Evolutionary conservation across 2,888 invertebrate species (phyloP), one percentile per base, ranked within the genome.

Genomic region (Ophion ellenae): DNA sequence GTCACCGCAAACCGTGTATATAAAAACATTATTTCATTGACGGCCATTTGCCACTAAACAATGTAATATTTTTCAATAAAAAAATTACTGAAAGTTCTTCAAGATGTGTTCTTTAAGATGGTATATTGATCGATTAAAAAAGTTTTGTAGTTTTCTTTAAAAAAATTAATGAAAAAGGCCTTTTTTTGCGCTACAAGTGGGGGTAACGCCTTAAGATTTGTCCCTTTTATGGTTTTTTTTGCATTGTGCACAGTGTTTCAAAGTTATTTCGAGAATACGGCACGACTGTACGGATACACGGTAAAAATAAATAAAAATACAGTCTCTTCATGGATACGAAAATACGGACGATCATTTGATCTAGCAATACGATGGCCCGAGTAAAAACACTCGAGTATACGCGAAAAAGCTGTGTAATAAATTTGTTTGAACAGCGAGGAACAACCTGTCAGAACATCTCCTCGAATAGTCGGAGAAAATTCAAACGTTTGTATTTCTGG

Each of bases 361-460:
- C 32, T 10, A 32, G 17, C 32, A 59, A 59, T 20, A 36, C 59
- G 17, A 59, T 59, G 10, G n/a, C 73, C 36, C 59, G 59, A 73
- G 24, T 45, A 77, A 78, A 53, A 61, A 73, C 45, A 66, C 36
- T 10, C 59, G 59, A 32, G 59, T 66, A 45, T 32, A 59, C 17
- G n/a, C n/a, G 40, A 36, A 40, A 36, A 14, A 73, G 73, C 32
- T 67, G 45, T 20, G 32, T 47, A 61, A 61, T 78, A 61, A 73
- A 83, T 83, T 75, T 32, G 28, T 45, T 20, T 32, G 47, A 45
- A 47, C 66, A n/a, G 40, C 14, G 57, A 66, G 61, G 59, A 67
- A 78, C 66, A 83, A 78, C 59, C 61, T 61, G 61, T 73, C 78
- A 59, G 77, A 53, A 14, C 17, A 47, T 47, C 6, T 36, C 24